Evolutionary conservation across 2,888 invertebrate genomes (phyloP).

Genomic region (Cephus runcator): DNA sequence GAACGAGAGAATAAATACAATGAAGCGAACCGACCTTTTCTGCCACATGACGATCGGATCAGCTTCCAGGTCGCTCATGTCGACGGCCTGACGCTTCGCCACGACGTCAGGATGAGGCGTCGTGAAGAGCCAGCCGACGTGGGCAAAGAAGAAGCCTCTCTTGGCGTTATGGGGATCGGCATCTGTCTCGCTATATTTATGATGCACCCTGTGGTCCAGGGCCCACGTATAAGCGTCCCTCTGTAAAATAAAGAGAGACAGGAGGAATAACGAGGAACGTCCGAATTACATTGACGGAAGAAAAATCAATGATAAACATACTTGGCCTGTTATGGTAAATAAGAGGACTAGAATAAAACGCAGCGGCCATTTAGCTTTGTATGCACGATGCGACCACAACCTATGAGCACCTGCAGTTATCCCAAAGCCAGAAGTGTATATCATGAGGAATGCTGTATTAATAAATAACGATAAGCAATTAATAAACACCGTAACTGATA

Average conservation of each 20-base stretch:
- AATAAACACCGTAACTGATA: background rate
- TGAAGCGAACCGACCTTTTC: conserved; percentile 67
- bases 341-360: conserved; percentile 75
- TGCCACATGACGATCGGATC: conserved; percentile 84
- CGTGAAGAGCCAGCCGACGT: conserved; percentile 90
- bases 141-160: conserved; percentile 90
- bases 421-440: conserved; percentile 82
- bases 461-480: conserved; percentile 24
- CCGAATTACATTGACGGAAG: background rate
- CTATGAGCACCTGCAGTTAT: conserved; percentile 86
- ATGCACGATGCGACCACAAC: conserved; percentile 84
- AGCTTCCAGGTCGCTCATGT: conserved; percentile 77
- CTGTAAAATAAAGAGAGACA: conserved; percentile 65
- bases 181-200: conserved; percentile 88
- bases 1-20: no score
- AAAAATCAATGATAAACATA: conserved; percentile 56
- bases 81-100: conserved; percentile 74
- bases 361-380: conserved; percentile 78
- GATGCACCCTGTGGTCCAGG: conserved; percentile 87
- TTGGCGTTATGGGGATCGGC: conserved; percentile 87
- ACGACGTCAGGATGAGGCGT: conserved; percentile 86
- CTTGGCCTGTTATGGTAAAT: conserved; percentile 85
- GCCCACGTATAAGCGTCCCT: conserved; percentile 89
- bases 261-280: background rate
- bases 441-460: conserved; percentile 70